Evolutionary conservation across 2,888 invertebrate genomes (phyloP).

Genomic region (Troglohyphantes excavatus): DNA sequence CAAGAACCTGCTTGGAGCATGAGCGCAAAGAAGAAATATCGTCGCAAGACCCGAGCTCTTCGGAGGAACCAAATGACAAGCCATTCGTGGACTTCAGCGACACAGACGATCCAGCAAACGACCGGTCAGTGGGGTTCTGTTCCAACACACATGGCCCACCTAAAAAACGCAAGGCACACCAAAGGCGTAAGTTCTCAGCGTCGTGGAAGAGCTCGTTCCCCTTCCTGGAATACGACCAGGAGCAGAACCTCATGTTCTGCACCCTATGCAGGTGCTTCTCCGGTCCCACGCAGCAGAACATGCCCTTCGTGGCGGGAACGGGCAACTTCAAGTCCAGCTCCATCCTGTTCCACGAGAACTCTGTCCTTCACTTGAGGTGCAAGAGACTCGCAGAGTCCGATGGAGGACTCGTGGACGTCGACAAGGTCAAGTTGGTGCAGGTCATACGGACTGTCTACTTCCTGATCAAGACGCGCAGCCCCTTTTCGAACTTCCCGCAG

Average conservation of each 20-base stretch:
- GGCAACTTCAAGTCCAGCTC: conserved; percentile 44
- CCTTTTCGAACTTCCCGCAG: conserved; percentile 51
- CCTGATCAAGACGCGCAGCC: conserved; percentile 33
- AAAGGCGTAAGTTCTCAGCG: conserved; percentile 20
- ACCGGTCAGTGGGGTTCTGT: neutral
- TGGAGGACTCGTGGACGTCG: neutral
- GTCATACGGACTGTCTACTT: conserved; percentile 66
- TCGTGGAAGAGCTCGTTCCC: conserved; percentile 45
- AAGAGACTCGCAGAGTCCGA: neutral
- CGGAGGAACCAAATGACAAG: neutral
- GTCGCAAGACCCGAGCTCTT: too few relatives aligned
- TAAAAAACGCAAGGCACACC: too few relatives aligned
- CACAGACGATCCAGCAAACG: neutral
- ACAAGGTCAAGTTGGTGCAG: conserved; percentile 24
- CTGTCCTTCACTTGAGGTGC: conserved; percentile 42
- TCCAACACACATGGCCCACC: too few relatives aligned
- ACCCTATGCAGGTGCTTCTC: conserved; percentile 47
- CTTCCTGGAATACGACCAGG: conserved; percentile 58
- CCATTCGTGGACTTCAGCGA: neutral
- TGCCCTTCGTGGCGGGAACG: conserved; percentile 39
- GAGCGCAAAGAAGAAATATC: too few relatives aligned
- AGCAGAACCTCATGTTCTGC: conserved; percentile 60
- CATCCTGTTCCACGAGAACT: conserved; percentile 47
- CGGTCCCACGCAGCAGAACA: neutral
- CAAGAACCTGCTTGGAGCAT: neutral